Conservation (phyloP, 2,888 invertebrate species). For the Thelaira solivaga region DNA sequence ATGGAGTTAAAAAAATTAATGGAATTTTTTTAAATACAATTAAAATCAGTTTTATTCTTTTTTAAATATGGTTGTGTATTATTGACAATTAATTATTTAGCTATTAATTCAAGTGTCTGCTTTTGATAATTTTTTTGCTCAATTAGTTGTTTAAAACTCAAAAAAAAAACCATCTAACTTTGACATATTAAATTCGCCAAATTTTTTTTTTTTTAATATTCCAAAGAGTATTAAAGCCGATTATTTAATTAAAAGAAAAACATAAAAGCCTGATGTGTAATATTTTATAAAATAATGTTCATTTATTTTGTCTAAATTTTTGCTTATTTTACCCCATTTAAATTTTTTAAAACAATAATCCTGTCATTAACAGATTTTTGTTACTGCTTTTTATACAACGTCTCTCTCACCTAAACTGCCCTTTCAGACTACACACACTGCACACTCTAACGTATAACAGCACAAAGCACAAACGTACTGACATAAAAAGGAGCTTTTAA, state of each 20-base stretch:
- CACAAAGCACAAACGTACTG: not conserved
- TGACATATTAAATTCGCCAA: not conserved
- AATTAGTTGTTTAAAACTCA: no score
- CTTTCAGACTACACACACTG: not conserved
- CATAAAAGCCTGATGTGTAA: slow-evolving; percentile 3
- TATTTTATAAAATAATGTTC: slow-evolving; percentile 41
- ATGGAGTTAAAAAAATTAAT: no score
- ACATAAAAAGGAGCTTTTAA: slow-evolving; percentile 48
- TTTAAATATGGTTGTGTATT: no score
- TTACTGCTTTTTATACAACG: slow-evolving; percentile 15
- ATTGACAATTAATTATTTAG: no score
- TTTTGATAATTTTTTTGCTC: no score
- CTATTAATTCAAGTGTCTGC: no score
- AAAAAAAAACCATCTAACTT: not conserved
- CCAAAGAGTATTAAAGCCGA: slow-evolving; percentile 7
- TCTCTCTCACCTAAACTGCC: not conserved
- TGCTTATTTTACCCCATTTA: slow-evolving; percentile 11
- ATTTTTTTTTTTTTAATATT: no score
- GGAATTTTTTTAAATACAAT: no score
- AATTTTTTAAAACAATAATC: slow-evolving; percentile 48
- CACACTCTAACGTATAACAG: not conserved
- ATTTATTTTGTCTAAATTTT: slow-evolving; percentile 39
- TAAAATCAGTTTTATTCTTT: no score
- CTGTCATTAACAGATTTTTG: slow-evolving; percentile 56
- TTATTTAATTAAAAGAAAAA: not conserved